Base-by-base conservation (phyloP, 2,888 invertebrate genomes). In the Axea sp. region DNA sequence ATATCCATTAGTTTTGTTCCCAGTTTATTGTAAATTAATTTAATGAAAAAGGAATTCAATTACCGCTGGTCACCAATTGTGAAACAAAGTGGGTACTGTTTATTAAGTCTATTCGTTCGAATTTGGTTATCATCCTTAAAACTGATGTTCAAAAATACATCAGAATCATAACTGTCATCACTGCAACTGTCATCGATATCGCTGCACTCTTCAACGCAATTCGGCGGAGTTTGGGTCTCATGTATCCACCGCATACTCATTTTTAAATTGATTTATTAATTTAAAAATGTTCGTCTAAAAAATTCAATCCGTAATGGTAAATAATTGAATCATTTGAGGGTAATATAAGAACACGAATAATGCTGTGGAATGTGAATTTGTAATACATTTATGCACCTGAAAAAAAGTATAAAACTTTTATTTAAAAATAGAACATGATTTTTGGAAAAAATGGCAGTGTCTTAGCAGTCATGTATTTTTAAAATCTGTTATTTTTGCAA, bases 221-320 rank as follows among this genome's bases (percentile, higher is more conserved):
- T 84, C 7, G 85, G 85, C n/a, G 84, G 81, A 15, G 81, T 80
- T 26, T 81, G 77, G 17, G 80, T 85, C 47, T 84, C 84, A 65
- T 85, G 82, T 33, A 85, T 85, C 85, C 85, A 85, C 17, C 82
- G 82, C 24, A 85, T 76, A 35, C 85, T 84, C 85, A 84, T 84
- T 45, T 71, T 57, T 19, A 3, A 19, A 19, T 19, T 19, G 4
- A 3, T 19, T 2, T 19, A 19, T 19, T 3, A 3, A 19, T 19
- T 19, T 19, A 19, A 3, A 19, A 3, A 19, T 19, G 4, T 19
- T 19, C 2, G 4, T 3, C 4, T 19, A 47, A 17, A 17, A 9
- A 31, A 55, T 17, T 8, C 14, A 30, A 17, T 3, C 0, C n/a
- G n/a, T 19, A 57, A 14, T 57, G 33, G 24, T 15, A 22, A 43